Evolutionary conservation across 2,797 vertebrate genomes (phyloP).

Genomic region (Poeciliopsis infans): DNA sequence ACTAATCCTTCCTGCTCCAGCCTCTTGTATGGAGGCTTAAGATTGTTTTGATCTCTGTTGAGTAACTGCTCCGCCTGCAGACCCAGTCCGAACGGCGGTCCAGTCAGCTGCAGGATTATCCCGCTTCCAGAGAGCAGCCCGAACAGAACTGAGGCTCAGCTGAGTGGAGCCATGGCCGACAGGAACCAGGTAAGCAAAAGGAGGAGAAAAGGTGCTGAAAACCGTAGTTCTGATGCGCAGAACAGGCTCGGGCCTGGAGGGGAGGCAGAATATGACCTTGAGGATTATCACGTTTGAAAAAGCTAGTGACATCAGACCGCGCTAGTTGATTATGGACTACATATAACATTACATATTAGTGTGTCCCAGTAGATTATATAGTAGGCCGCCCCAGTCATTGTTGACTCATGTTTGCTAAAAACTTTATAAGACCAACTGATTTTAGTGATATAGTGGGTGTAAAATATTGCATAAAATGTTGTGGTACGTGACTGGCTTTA

Average conservation of each 20-base stretch:
- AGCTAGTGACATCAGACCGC: too few species aligned
- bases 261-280: too few species aligned
- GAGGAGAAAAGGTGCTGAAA: not conserved
- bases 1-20: slow-evolving; percentile 46
- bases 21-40: slow-evolving; percentile 50
- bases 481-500: too few species aligned
- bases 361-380: too few species aligned
- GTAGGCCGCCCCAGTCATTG: too few species aligned
- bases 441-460: too few species aligned
- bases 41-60: slow-evolving; percentile 59
- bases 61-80: slow-evolving; percentile 51
- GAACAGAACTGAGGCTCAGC: slow-evolving; percentile 15
- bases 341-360: fast-evolving
- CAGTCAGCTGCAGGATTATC: slow-evolving; percentile 47
- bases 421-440: too few species aligned
- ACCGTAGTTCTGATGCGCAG: not conserved
- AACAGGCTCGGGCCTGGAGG: too few species aligned
- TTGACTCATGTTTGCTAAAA: too few species aligned
- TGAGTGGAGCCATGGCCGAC: slow-evolving; percentile 45
- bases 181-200: slow-evolving; percentile 50
- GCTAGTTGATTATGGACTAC: too few species aligned
- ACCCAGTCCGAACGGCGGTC: slow-evolving; percentile 14
- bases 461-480: too few species aligned
- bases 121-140: slow-evolving; percentile 11
- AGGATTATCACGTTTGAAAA: too few species aligned